A percentile compares a stretch with the other conserved stretches of the same genome.
These are phyloP conservation scores for Protaetia brevitarsis DNA, from an alignment of 1,140 invertebrate species.

Conservation along the genomic window DNA sequence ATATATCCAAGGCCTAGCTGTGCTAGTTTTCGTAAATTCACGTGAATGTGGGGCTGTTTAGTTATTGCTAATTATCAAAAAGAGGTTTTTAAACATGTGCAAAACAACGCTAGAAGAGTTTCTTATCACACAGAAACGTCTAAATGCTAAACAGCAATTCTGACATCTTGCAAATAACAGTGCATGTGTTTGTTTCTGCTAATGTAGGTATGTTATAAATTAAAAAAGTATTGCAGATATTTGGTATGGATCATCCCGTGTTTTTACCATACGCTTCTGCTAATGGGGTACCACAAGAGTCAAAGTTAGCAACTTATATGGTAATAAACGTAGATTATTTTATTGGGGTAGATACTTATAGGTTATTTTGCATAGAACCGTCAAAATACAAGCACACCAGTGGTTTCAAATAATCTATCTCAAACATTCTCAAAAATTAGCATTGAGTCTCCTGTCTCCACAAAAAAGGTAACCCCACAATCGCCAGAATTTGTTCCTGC, in stretches of 20 bases:
- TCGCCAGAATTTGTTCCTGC: constrained; percentile 52
- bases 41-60: background rate
- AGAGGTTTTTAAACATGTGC: constrained; percentile 3
- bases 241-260: constrained; percentile 39
- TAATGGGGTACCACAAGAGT: constrained; percentile 78
- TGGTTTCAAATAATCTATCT: constrained; percentile 51
- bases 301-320: constrained; percentile 82
- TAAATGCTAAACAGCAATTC: background rate
- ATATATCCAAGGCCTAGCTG: background rate
- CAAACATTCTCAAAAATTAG: constrained; percentile 58
- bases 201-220: constrained; percentile 17
- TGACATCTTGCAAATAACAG: constrained; percentile 18
- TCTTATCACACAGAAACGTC: background rate
- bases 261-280: constrained; percentile 51
- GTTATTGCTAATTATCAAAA: background rate
- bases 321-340: constrained; percentile 47
- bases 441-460: constrained; percentile 54
- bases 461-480: constrained; percentile 52
- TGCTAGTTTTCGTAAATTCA: constrained; percentile 5
- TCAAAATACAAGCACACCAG: constrained; percentile 53
- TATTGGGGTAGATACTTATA: constrained; percentile 1
- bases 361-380: constrained; percentile 50
- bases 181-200: constrained; percentile 9
- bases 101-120: background rate
- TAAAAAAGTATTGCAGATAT: constrained; percentile 13